Evolutionary conservation across 2,797 vertebrate genomes (phyloP).

Genomic region (Apogon talboti): DNA sequence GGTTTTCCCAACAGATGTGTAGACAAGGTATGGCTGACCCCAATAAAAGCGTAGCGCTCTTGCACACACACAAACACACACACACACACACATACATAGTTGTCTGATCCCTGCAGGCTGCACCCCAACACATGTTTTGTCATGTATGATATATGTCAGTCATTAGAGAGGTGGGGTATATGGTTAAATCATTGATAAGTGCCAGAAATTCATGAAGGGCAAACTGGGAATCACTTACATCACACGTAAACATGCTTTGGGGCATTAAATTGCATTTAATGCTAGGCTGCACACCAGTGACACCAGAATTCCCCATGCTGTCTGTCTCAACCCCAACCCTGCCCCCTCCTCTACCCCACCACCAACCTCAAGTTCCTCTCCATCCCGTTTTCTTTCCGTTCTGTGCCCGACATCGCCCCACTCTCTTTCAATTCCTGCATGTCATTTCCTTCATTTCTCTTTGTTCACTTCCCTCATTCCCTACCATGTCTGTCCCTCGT

Average conservation of each 20-base stretch:
- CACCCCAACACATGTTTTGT: conserved; percentile 18
- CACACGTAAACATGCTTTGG: conserved; percentile 59
- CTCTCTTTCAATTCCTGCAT: conserved; percentile 43
- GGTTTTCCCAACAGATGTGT: conserved; percentile 52
- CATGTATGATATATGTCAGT: conserved; percentile 38
- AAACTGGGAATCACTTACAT: conserved; percentile 63
- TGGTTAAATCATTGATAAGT: conserved; percentile 69
- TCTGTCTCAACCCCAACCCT: conserved; percentile 36
- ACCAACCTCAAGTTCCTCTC: conserved; percentile 50
- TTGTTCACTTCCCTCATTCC: not conserved
- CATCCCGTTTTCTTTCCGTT: conserved; percentile 38
- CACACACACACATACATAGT: conserved; percentile 34
- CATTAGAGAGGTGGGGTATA: conserved; percentile 4
- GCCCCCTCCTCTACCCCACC: conserved; percentile 30
- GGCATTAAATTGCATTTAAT: conserved; percentile 78
- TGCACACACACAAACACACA: not conserved
- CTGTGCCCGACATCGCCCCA: conserved; percentile 17
- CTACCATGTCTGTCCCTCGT: not conserved
- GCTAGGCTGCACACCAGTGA: conserved; percentile 66
- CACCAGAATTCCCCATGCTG: conserved; percentile 65
- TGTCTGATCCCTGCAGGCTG: conserved; percentile 26
- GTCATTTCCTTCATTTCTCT: conserved; percentile 17
- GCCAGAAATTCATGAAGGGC: conserved; percentile 35
- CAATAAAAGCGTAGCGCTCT: conserved; percentile 17
- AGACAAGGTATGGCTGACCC: conserved; percentile 15